Base-by-base conservation (phyloP, 2,113 vertebrate genomes). In the Oryzias celebensis region DNA sequence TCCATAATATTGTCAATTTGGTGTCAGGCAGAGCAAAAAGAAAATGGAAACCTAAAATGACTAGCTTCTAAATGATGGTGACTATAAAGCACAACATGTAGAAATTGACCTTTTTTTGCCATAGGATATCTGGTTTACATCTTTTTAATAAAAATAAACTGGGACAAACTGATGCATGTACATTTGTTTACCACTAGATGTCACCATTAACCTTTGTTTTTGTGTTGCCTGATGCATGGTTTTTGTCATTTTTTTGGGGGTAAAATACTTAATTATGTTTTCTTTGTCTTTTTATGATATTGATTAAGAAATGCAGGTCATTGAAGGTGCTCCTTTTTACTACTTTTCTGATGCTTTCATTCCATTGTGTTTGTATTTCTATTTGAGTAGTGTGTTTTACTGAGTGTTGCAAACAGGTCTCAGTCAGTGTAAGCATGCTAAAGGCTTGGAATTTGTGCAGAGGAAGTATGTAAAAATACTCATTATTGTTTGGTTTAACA, bases 131-230 rank as follows among this genome's bases (percentile, higher is more conserved):
- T 6, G 26, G 26, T 28, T 28, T 28, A 28, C 26, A 28, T 28
- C 5, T 28, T 28, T 28, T 28, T 28, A 20, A 20, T 20, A 20
- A 20, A 20, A 20, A 20, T 20, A 20, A 20, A 20, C 20, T 20
- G 20, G 31, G 7, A 65, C 5, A 22, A 28, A 16, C 15, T 53
- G 24, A 23, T 79, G 77, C 28, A 77, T 68, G 44, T 71, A 15
- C 51, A 13, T 0, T 13, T 14, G 1, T 48, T 1, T 44, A 20
- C 86, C 89, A 88, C 86, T 86, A 90, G 89, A 87, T 90, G 89
- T 88, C 89, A 80, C 62, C 80, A 72, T 84, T 75, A 63, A 75
- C 63, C 85, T 89, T 82, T 48, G n/a, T 20, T 48, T 48, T 36
- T 12, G 26, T 28, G 26, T 28, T 28, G 26, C 8, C 0, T 36